Evolutionary conservation across 1,140 invertebrate genomes (phyloP).

Genomic region (Drosophila serrata): DNA sequence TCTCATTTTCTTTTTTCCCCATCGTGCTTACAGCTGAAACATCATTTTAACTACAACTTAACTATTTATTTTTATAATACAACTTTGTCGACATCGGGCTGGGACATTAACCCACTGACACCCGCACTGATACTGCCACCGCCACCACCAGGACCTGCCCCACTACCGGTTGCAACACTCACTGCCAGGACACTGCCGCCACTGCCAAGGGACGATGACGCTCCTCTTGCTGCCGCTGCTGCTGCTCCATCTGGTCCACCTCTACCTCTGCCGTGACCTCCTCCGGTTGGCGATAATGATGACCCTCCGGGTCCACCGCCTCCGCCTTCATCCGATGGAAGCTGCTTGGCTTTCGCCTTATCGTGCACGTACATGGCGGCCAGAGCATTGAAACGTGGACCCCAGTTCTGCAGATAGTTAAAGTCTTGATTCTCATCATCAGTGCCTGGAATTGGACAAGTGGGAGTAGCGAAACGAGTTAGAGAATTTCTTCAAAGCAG

Average conservation of each 20-base stretch:
- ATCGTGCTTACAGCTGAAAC: slow-evolving; percentile 67
- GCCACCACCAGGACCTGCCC: slow-evolving; percentile 70
- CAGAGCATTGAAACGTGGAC: slow-evolving; percentile 97
- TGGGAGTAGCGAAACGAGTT: slow-evolving; percentile 3
- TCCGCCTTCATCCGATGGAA: slow-evolving; percentile 29
- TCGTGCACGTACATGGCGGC: slow-evolving; percentile 98
- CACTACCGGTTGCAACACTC: slow-evolving; percentile 69
- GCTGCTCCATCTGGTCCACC: slow-evolving; percentile 3
- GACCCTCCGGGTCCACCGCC: slow-evolving; percentile 36
- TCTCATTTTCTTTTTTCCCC: slow-evolving; percentile 5
- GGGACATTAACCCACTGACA: slow-evolving; percentile 19
- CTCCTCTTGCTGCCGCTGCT: background rate
- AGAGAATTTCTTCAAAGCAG: slow-evolving; percentile 11
- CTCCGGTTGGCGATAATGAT: slow-evolving; percentile 36
- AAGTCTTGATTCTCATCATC: slow-evolving; percentile 98
- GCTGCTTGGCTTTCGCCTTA: slow-evolving; percentile 71
- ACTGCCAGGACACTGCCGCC: slow-evolving; percentile 58
- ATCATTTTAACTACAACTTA: slow-evolving; percentile 78
- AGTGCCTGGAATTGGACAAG: slow-evolving; percentile 88
- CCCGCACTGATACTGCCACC: slow-evolving; percentile 23
- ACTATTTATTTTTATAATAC: slow-evolving; percentile 79
- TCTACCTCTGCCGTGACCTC: background rate
- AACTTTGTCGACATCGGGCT: slow-evolving; percentile 62
- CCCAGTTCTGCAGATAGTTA: slow-evolving; percentile 98
- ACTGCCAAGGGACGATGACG: slow-evolving; percentile 19